Evolutionary conservation across 2,113 vertebrate genomes (phyloP).

Genomic region (Brachyhypopomus gauderio): DNA sequence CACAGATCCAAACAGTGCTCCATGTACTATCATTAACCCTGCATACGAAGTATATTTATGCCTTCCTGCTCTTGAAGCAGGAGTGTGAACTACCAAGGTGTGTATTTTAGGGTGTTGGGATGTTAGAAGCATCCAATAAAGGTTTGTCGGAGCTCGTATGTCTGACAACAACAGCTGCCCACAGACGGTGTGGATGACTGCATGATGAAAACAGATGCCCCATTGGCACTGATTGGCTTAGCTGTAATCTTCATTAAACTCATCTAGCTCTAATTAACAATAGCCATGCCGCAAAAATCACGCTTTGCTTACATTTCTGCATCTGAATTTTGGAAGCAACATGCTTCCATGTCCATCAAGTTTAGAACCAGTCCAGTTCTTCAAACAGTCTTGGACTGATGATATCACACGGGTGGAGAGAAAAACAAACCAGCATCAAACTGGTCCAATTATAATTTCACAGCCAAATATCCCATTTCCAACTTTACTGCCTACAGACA

Average conservation of each 20-base stretch:
- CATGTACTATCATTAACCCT: slow-evolving; percentile 70
- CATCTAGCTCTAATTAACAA: not conserved
- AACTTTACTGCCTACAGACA: slow-evolving; percentile 23
- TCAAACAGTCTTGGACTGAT: not conserved
- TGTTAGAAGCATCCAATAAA: not conserved
- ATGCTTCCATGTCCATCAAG: not conserved
- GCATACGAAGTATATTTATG: slow-evolving; percentile 74
- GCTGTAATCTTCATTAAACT: not conserved
- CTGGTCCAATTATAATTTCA: slow-evolving; percentile 22
- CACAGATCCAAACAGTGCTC: slow-evolving; percentile 63
- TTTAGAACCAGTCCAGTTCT: not conserved
- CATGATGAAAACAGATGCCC: not conserved
- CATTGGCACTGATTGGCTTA: slow-evolving; percentile 1
- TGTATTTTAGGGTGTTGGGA: not conserved
- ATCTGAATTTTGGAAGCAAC: not conserved
- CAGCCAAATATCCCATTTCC: not conserved
- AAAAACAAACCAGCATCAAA: not conserved
- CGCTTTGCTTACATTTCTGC: not conserved
- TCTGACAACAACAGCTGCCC: not conserved
- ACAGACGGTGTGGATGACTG: not conserved
- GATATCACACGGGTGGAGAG: not conserved
- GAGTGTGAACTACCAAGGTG: slow-evolving; percentile 54
- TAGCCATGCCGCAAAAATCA: slow-evolving; percentile 6
- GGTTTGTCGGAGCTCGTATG: not conserved
- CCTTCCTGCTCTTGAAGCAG: slow-evolving; percentile 62